Conservation (phyloP, 2,797 vertebrate genomes). For the Triplophysa bombifrons region DNA sequence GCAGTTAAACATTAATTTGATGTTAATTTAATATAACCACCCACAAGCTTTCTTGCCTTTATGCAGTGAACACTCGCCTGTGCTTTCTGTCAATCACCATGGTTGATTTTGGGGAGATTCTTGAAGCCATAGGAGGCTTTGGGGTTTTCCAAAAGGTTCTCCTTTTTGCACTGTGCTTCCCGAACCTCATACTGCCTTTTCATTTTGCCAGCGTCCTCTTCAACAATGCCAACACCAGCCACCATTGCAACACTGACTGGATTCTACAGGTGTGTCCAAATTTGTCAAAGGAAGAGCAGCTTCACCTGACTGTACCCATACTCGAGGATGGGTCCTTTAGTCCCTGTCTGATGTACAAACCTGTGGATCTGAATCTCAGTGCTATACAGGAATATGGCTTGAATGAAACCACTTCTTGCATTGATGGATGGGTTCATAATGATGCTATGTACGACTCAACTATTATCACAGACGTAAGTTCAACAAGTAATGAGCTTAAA, state of each 20-base stretch:
- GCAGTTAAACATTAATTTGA: constrained; percentile 57
- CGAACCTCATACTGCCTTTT: constrained; percentile 72
- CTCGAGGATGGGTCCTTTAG: constrained; percentile 68
- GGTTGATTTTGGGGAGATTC: constrained; percentile 73
- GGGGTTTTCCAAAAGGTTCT: constrained; percentile 83
- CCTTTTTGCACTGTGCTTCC: constrained; percentile 71
- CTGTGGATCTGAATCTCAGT: constrained; percentile 73
- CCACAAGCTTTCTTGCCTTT: constrained; percentile 10
- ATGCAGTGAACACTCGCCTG: constrained; percentile 29
- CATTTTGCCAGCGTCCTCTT: constrained; percentile 86
- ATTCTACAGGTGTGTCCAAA: constrained; percentile 74
- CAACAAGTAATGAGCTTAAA: constrained; percentile 52
- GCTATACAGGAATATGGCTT: constrained; percentile 75
- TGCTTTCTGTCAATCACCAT: constrained; percentile 69
- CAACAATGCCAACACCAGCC: constrained; percentile 68
- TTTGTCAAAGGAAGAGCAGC: constrained; percentile 75
- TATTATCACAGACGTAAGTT: constrained; percentile 62
- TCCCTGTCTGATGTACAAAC: constrained; percentile 84
- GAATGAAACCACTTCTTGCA: constrained; percentile 78
- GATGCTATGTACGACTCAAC: constrained; percentile 70
- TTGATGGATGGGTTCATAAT: constrained; percentile 69
- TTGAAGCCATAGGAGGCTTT: constrained; percentile 76
- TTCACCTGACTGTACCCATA: constrained; percentile 80
- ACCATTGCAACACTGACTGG: constrained; percentile 86
- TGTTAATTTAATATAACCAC: constrained; percentile 41